phyloP scores from a whole-genome alignment of 2,888 invertebrate species.

The Leptopilina syphax region DNA sequence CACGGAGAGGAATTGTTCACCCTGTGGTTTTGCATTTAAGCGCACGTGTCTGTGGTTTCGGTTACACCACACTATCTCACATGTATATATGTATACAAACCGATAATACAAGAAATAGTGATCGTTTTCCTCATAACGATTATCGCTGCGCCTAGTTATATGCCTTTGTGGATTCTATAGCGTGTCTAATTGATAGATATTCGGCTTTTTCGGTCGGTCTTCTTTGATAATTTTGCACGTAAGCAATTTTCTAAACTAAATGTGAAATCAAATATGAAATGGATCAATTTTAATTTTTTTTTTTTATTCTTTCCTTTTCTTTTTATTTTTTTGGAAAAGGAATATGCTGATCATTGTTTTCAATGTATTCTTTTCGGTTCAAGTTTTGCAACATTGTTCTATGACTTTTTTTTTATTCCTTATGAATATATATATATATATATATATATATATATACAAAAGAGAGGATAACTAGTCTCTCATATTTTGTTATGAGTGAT shows the following conservation, averaged over 20 bases:
- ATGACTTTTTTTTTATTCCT: background rate
- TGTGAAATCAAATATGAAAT: conserved; percentile 7
- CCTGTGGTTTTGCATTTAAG: conserved; percentile 31
- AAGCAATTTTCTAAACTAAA: conserved; percentile 6
- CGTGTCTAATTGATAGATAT: conserved; percentile 39
- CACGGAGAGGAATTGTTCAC: conserved; percentile 19
- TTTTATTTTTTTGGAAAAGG: background rate
- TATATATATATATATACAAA: background rate
- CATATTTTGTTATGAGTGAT: conserved; percentile 24
- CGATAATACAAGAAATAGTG: conserved; percentile 35
- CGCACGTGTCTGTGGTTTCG: conserved; percentile 40
- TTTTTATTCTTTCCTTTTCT: background rate
- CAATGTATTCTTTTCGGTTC: background rate
- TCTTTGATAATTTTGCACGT: conserved; percentile 34
- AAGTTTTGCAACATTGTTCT: background rate
- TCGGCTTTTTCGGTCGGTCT: conserved; percentile 18
- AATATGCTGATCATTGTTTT: conserved; percentile 4
- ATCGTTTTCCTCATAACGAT: conserved; percentile 29
- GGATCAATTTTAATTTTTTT: background rate
- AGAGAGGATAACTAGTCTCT: background rate
- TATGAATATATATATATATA: too few species aligned
- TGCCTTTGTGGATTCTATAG: conserved; percentile 34
- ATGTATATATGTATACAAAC: background rate
- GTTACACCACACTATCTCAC: conserved; percentile 15
- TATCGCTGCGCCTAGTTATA: conserved; percentile 32